Conservation (phyloP, 1,140 invertebrate genomes). For the Manduca sexta region DNA sequence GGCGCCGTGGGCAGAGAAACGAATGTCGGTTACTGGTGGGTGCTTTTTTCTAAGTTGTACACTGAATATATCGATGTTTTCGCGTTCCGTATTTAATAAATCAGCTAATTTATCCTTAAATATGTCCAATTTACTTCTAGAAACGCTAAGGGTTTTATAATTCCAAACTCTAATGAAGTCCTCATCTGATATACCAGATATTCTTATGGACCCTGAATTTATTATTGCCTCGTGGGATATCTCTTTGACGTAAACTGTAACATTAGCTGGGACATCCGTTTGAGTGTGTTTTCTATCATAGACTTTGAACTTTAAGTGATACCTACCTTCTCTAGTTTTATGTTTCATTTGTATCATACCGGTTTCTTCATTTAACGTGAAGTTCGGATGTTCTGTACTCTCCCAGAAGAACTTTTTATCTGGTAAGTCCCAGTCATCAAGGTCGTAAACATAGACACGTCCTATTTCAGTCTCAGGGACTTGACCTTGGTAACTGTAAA, state of each 20-base stretch:
- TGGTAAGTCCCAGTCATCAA: conserved; percentile 97
- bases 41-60: conserved; percentile 89
- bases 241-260: conserved; percentile 93
- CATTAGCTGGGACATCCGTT: conserved; percentile 92
- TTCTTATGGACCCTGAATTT: conserved; percentile 94
- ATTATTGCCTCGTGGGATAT: conserved; percentile 96
- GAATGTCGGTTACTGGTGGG: conserved; percentile 92
- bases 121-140: conserved; percentile 90
- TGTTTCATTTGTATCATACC: conserved; percentile 97
- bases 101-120: conserved; percentile 91
- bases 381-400: conserved; percentile 85
- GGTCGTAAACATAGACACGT: conserved; percentile 95
- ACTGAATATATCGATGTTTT: conserved; percentile 97
- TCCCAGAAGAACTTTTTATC: conserved; percentile 98
- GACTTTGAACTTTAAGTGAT: conserved; percentile 92
- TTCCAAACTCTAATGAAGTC: conserved; percentile 97
- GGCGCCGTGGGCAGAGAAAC: conserved; percentile 96
- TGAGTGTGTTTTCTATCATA: conserved; percentile 95
- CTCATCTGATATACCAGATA: conserved; percentile 96
- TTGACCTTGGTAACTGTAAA: conserved; percentile 96
- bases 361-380: conserved; percentile 90
- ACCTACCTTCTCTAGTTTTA: conserved; percentile 89
- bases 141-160: conserved; percentile 87
- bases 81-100: conserved; percentile 85
- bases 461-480: conserved; percentile 95